phyloP scores from a whole-genome alignment of 2,113 vertebrate species.

The Papio anubis region DNA sequence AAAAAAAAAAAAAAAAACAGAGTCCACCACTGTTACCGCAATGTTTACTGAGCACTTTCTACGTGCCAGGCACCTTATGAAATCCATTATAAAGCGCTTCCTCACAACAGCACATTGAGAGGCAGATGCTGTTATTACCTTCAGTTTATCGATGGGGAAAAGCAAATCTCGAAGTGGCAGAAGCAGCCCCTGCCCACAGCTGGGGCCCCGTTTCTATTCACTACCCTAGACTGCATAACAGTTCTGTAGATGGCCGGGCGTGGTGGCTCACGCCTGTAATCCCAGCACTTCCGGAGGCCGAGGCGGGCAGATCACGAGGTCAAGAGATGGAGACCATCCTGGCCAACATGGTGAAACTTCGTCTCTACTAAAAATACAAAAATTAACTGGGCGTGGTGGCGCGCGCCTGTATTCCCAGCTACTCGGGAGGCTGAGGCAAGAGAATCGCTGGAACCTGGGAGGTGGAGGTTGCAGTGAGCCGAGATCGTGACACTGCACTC shows the following conservation, averaged over 20 bases:
- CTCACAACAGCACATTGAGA: neutral
- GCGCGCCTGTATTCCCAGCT: too few species aligned
- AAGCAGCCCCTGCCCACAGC: neutral
- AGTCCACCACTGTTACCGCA: neutral
- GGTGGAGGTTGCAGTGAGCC: too few species aligned
- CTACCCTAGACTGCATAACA: neutral
- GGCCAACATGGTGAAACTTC: too few species aligned
- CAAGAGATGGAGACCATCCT: too few species aligned
- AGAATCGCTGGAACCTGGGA: too few species aligned
- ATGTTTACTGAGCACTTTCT: neutral
- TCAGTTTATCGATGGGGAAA: neutral
- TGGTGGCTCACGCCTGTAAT: too few species aligned
- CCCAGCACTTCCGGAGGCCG: too few species aligned
- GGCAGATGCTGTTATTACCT: neutral
- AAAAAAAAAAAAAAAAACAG: neutral
- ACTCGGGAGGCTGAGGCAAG: too few species aligned
- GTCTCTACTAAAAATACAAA: too few species aligned
- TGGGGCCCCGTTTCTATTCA: neutral
- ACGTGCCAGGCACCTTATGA: neutral
- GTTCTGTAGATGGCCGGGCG: neutral
- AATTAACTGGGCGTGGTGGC: too few species aligned
- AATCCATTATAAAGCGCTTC: neutral
- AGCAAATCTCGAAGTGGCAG: neutral
- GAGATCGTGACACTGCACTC: too few species aligned
- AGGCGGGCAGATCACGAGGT: too few species aligned